These are phyloP conservation scores for Drosophila guanche DNA, from an alignment of 1,140 invertebrate species.

Conservation along the genomic window DNA sequence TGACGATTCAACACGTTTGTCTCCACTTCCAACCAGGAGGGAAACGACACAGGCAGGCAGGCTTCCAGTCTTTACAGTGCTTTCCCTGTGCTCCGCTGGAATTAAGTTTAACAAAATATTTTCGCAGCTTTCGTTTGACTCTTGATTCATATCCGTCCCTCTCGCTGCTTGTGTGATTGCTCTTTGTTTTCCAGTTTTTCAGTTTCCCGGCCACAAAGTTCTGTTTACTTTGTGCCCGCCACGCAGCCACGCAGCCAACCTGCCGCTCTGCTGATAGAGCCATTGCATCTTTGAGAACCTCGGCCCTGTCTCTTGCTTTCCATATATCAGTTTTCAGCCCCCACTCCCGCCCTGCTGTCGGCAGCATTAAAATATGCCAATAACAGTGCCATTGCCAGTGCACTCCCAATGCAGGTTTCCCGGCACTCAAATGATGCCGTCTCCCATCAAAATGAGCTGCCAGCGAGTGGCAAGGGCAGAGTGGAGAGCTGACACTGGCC, in stretches of 20 bases:
- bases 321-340: conserved; percentile 9
- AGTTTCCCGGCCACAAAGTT: not conserved
- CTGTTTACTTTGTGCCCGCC: not conserved
- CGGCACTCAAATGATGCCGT: conserved; percentile 59
- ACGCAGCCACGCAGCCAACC: no score
- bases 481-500: no score
- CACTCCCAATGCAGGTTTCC: conserved; percentile 30
- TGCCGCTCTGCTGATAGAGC: not conserved
- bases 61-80: no score
- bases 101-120: no score
- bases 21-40: not conserved
- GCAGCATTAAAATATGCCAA: conserved; percentile 46
- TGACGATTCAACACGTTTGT: conserved; percentile 44
- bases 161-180: no score
- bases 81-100: no score
- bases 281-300: conserved; percentile 13
- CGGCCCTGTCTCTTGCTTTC: not conserved
- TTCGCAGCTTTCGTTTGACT: no score
- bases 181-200: conserved; percentile 12
- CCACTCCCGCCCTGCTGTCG: not conserved
- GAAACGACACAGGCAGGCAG: no score
- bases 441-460: conserved; percentile 34
- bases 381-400: conserved; percentile 28
- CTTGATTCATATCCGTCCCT: no score
- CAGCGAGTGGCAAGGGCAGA: not conserved